phyloP scores from a whole-genome alignment of 2,113 vertebrate species.

The Cololabis saira region DNA sequence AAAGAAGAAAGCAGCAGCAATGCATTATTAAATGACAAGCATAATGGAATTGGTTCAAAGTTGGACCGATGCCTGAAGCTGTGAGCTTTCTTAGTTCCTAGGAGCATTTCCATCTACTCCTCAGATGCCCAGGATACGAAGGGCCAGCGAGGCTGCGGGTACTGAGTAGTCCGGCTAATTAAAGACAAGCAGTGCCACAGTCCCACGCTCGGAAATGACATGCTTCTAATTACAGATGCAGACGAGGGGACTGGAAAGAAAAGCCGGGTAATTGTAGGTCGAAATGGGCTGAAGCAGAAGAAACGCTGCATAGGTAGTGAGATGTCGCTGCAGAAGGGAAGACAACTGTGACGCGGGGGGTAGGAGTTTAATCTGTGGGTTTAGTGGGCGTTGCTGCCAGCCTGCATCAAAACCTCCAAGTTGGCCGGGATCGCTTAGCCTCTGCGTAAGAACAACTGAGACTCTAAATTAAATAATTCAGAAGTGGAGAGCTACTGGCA shows the following conservation, averaged over 20 bases:
- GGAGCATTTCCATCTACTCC: constrained; percentile 34
- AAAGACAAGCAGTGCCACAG: constrained; percentile 65
- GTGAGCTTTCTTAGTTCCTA: constrained; percentile 24
- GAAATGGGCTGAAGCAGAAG: constrained; percentile 49
- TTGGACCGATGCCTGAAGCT: constrained; percentile 11
- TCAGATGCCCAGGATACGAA: constrained; percentile 43
- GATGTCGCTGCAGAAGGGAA: constrained; percentile 40
- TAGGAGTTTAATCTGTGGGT: constrained; percentile 40
- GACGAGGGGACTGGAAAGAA: constrained; percentile 60
- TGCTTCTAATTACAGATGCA: constrained; percentile 78
- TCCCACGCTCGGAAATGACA: constrained; percentile 80
- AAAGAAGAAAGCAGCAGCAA: not conserved
- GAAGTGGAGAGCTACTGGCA: constrained; percentile 12
- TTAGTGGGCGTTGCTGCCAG: constrained; percentile 35
- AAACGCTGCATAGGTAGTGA: constrained; percentile 53
- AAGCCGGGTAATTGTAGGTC: constrained; percentile 69
- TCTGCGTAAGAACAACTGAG: constrained; percentile 31
- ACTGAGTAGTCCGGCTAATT: constrained; percentile 69
- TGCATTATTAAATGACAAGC: constrained; percentile 6
- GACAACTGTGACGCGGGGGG: constrained; percentile 47
- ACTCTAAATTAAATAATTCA: constrained; percentile 34
- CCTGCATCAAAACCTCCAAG: constrained; percentile 34
- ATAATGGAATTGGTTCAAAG: constrained; percentile 2
- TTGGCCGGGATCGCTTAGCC: constrained; percentile 7
- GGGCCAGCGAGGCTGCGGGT: constrained; percentile 63